Conservation (phyloP, 30 jellyfish, hydroid and myxozoan genomes). For the Cassiopea xamachana region DNA sequence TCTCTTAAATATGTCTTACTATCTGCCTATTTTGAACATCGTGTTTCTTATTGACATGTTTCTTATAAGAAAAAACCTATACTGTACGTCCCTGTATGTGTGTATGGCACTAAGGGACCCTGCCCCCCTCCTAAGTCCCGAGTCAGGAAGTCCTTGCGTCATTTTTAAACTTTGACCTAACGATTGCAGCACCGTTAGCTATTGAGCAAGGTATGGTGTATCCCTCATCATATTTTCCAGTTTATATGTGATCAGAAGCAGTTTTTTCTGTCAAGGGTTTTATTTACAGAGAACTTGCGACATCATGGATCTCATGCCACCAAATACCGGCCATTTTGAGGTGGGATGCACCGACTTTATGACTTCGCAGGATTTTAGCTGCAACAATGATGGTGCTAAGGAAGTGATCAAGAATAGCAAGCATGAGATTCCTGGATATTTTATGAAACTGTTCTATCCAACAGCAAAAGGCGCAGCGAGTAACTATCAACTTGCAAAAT, state of each 20-base stretch:
- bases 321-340: conserved; percentile 60
- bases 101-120: too few species aligned
- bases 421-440: conserved; percentile 52
- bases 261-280: background rate
- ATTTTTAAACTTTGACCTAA: too few species aligned
- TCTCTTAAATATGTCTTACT: too few species aligned
- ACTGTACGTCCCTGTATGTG: too few species aligned
- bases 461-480: conserved; percentile 16
- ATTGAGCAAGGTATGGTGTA: too few species aligned
- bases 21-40: too few species aligned
- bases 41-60: too few species aligned
- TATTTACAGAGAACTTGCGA: background rate
- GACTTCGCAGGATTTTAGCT: conserved; percentile 25
- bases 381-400: background rate
- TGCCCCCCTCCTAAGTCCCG: too few species aligned
- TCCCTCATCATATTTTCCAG: background rate
- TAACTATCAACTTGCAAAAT: conserved; percentile 40
- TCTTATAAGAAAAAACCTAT: too few species aligned
- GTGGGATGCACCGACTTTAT: conserved; percentile 87
- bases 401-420: background rate
- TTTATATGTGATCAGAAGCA: background rate
- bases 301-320: conserved; percentile 63
- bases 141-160: too few species aligned
- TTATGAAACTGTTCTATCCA: conserved; percentile 80
- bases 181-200: too few species aligned